Percentiles rank a stretch among this genome's conserved stretches.
These are phyloP conservation scores for Coptodon bakossiorum DNA, from an alignment of 2,113 vertebrate species.

Conservation along the genomic window DNA sequence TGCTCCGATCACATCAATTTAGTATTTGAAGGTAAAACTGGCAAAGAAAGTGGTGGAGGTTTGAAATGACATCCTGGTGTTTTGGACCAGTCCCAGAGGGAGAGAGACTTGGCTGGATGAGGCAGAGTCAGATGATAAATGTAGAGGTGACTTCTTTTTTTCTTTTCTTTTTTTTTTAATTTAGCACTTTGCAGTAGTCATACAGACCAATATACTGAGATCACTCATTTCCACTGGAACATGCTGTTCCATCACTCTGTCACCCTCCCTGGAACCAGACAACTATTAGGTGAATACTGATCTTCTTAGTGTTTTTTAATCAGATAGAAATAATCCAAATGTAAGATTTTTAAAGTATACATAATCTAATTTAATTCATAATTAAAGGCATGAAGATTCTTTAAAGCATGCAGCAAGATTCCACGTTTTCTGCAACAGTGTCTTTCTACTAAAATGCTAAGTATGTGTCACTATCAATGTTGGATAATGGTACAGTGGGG, in stretches of 20 bases:
- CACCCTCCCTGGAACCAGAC: background rate
- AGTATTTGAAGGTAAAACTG: background rate
- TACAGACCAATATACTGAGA: background rate
- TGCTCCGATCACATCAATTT: background rate
- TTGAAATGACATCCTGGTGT: background rate
- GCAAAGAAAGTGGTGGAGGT: background rate
- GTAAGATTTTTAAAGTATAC: background rate
- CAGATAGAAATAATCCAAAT: background rate
- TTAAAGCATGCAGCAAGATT: background rate
- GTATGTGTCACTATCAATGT: background rate
- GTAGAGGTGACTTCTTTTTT: background rate
- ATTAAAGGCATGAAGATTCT: background rate
- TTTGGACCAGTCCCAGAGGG: background rate
- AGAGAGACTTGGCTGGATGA: background rate
- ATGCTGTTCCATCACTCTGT: background rate
- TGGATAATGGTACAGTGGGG: background rate
- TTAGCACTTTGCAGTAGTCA: background rate
- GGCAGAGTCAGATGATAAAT: background rate
- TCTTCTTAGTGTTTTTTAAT: background rate
- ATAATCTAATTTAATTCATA: background rate
- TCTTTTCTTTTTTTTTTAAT: fast-evolving
- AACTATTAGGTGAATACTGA: background rate
- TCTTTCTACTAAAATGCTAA: background rate
- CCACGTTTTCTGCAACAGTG: background rate
- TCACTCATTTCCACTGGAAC: background rate